Conservation (phyloP, 2,113 vertebrate genomes). For the Aythya baeri region DNA sequence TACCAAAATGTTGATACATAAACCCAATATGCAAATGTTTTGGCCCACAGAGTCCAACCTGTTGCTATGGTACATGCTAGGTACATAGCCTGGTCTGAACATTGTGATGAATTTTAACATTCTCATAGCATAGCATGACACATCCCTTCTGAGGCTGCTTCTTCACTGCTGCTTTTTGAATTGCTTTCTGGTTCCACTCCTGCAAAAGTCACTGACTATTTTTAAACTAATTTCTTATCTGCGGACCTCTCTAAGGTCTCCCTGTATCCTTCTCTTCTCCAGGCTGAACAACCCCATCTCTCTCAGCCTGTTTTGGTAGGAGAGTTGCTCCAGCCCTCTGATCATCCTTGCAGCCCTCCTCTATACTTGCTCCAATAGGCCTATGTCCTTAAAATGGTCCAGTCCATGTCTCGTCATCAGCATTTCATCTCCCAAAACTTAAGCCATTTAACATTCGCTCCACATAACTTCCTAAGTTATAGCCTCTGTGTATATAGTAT, state of each 20-base stretch:
- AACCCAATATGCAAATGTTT: neutral
- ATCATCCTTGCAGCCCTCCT: too few relatives aligned
- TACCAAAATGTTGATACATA: too few relatives aligned
- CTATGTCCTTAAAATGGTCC: too few relatives aligned
- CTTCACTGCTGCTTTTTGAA: neutral
- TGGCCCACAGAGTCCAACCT: neutral
- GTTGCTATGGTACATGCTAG: neutral
- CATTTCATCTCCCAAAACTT: neutral
- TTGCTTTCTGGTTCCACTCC: accelerated
- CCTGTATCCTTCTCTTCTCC: too few relatives aligned
- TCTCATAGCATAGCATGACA: neutral
- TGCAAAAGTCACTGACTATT: neutral
- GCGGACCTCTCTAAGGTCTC: too few relatives aligned
- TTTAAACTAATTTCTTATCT: neutral
- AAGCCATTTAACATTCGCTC: neutral
- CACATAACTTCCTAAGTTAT: neutral
- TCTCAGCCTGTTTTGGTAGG: too few relatives aligned
- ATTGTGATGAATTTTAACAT: neutral
- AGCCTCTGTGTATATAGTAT: neutral
- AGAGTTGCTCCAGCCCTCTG: too few relatives aligned
- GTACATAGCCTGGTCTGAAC: neutral
- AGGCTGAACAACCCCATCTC: too few relatives aligned
- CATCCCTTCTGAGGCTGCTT: neutral
- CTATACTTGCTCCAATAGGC: too few relatives aligned
- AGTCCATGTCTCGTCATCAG: neutral